These are phyloP conservation scores for Microtus oregoni DNA, from an alignment of 2,113 vertebrate species.

Conservation along the genomic window DNA sequence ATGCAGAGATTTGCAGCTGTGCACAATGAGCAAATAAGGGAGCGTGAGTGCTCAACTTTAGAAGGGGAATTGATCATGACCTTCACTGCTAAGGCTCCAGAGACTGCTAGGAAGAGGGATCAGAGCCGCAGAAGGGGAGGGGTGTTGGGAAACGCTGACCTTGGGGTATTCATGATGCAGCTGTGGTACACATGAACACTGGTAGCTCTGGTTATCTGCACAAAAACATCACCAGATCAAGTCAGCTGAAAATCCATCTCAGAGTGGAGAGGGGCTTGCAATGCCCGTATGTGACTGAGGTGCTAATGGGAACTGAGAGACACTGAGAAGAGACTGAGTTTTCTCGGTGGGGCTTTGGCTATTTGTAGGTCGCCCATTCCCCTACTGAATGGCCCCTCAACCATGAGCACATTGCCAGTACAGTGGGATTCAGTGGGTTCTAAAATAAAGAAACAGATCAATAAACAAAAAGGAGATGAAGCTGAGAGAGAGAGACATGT, in stretches of 20 bases:
- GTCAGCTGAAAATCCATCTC: not conserved
- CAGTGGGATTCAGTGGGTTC: not conserved
- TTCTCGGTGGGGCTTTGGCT: not conserved
- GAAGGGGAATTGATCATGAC: too few relatives aligned
- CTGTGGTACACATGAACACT: not conserved
- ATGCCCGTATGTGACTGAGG: not conserved
- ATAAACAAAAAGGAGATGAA: not conserved
- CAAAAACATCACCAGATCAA: not conserved
- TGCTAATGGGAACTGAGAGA: too few relatives aligned
- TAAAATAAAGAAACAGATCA: conserved; percentile 35
- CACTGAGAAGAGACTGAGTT: not conserved
- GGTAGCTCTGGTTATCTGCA: not conserved
- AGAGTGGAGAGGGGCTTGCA: not conserved
- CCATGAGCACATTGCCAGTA: too few relatives aligned
- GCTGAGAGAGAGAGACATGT: not conserved
- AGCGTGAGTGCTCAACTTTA: too few relatives aligned
- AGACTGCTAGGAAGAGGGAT: not conserved
- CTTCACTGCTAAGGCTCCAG: not conserved
- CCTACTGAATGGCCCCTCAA: too few relatives aligned
- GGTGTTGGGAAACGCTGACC: too few relatives aligned
- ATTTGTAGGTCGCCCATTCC: too few relatives aligned
- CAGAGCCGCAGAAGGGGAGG: not conserved
- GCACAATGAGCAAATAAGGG: not conserved
- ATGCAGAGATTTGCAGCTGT: not conserved
- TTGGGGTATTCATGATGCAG: not conserved